These are phyloP conservation scores for Syritta pipiens DNA, from an alignment of 2,888 invertebrate species.

Conservation along the genomic window DNA sequence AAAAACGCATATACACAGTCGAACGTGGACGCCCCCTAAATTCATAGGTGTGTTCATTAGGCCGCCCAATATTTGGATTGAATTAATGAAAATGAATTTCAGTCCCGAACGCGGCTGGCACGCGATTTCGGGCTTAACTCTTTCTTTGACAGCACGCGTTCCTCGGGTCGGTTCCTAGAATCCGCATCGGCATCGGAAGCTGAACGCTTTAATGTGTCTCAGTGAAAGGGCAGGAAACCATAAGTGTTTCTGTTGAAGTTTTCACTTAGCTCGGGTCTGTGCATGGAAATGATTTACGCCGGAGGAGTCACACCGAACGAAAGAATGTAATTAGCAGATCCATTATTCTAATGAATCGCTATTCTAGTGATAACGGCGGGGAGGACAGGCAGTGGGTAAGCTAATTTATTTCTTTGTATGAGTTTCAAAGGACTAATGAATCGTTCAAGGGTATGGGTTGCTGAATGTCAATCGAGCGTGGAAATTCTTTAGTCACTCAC, in stretches of 20 bases:
- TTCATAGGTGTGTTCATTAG: slow-evolving; percentile 23
- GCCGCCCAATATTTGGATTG: slow-evolving; percentile 35
- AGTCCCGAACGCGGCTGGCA: slow-evolving; percentile 12
- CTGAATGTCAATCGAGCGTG: no score
- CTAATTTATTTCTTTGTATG: slow-evolving; percentile 11
- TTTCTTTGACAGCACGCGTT: slow-evolving; percentile 5
- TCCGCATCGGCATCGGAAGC: neutral
- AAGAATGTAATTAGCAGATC: slow-evolving; percentile 33
- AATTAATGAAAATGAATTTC: slow-evolving; percentile 44
- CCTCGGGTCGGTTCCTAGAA: no score
- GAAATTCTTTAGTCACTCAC: no score
- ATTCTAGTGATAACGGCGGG: neutral
- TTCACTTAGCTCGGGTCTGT: neutral
- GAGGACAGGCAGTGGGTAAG: neutral
- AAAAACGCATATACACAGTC: slow-evolving; percentile 28
- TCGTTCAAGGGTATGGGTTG: no score
- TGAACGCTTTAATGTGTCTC: neutral
- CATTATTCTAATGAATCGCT: slow-evolving; percentile 33
- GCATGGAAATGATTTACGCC: slow-evolving; percentile 23
- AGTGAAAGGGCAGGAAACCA: neutral
- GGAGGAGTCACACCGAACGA: neutral
- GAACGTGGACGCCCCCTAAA: slow-evolving; percentile 14
- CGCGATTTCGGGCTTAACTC: slow-evolving; percentile 35
- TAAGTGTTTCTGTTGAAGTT: slow-evolving; percentile 29
- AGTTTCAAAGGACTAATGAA: neutral